phyloP scores from a whole-genome alignment of 1,140 invertebrate genomes.

The Hycleus cichorii region DNA sequence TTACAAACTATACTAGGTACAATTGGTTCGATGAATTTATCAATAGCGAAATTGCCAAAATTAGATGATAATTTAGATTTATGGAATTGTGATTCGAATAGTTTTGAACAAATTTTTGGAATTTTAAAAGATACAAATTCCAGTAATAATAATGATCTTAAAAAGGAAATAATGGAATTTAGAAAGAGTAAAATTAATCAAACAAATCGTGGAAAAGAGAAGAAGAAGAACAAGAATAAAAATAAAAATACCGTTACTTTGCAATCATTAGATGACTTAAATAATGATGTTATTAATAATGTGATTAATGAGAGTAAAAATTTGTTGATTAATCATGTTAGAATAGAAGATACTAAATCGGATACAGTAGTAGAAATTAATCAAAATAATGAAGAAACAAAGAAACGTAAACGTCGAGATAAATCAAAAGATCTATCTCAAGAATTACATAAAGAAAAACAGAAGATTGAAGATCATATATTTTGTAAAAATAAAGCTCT shows the following conservation, averaged over 20 bases:
- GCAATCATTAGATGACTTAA: neutral
- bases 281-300: neutral
- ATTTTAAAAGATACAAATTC: neutral
- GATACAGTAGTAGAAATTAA: neutral
- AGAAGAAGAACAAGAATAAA: neutral
- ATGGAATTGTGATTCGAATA: neutral
- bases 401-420: neutral
- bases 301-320: neutral
- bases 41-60: conserved; percentile 44
- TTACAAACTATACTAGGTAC: conserved; percentile 50
- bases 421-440: neutral
- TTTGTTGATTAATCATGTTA: conserved; percentile 6
- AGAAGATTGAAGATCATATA: conserved; percentile 7
- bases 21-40: conserved; percentile 45
- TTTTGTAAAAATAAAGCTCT: conserved; percentile 27
- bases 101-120: conserved; percentile 6
- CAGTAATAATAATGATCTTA: neutral
- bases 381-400: neutral
- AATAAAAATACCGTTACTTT: neutral
- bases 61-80: conserved; percentile 14
- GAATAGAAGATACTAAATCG: neutral
- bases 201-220: conserved; percentile 2
- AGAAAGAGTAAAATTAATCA: neutral
- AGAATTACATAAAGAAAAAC: conserved; percentile 5
- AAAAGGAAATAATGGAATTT: conserved; percentile 5